Evolutionary conservation across 2,113 vertebrate species (phyloP).

Genomic region (Sinocyclocheilus maitianheensis): DNA sequence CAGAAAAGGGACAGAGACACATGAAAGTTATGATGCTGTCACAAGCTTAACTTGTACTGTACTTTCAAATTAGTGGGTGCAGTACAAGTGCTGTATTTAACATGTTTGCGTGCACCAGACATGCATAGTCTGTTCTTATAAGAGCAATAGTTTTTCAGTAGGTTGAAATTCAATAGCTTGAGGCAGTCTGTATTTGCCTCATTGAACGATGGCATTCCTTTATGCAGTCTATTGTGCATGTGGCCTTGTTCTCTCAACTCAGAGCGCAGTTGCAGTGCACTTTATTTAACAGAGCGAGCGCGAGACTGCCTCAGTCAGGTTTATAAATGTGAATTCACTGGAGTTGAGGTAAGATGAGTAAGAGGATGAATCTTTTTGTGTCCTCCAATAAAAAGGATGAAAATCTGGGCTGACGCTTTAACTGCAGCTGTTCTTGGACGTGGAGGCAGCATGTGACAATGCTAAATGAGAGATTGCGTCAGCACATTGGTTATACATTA

Average conservation of each 20-base stretch:
- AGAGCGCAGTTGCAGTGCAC: conserved; percentile 20
- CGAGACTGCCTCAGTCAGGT: conserved; percentile 17
- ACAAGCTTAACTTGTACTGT: neutral
- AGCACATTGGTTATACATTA: neutral
- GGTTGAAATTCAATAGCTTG: conserved; percentile 28
- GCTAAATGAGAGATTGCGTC: conserved; percentile 11
- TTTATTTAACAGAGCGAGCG: conserved; percentile 26
- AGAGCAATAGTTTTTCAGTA: conserved; percentile 29
- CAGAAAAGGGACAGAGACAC: neutral
- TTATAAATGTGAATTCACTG: conserved; percentile 26
- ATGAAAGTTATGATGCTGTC: neutral
- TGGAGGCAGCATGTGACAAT: neutral
- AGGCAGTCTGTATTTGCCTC: conserved; percentile 35
- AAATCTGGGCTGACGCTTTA: conserved; percentile 23
- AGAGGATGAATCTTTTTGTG: conserved; percentile 19
- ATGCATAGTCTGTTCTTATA: conserved; percentile 29
- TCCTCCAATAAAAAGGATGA: conserved; percentile 31
- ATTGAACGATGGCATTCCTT: conserved; percentile 41
- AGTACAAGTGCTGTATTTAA: neutral
- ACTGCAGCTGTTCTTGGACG: neutral
- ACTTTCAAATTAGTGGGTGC: neutral
- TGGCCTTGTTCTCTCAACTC: conserved; percentile 51
- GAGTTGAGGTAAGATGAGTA: conserved; percentile 27
- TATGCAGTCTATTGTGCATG: conserved; percentile 47
- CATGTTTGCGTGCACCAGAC: neutral